Percentiles rank a stretch among this genome's conserved stretches.
Evolutionary conservation across 1,140 invertebrate genomes (phyloP).

Genomic region (Mya arenaria): DNA sequence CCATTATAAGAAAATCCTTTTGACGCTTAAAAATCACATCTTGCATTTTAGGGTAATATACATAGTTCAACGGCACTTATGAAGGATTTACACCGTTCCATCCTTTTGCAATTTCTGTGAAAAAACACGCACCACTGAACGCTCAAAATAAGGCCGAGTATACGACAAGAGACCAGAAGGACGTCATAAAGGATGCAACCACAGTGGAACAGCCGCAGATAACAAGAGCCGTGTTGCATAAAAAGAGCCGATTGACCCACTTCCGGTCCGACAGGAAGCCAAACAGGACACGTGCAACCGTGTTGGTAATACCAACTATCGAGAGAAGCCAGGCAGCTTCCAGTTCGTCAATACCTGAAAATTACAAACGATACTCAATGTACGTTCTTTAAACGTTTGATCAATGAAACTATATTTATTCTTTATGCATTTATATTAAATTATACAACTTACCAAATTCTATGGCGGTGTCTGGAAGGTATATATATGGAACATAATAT

Average conservation of each 20-base stretch:
- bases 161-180: neutral
- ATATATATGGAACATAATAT: conserved; percentile 47
- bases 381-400: too few relatives aligned
- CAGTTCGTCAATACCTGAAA: conserved; percentile 19
- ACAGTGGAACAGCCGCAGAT: conserved; percentile 22
- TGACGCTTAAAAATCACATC: too few relatives aligned
- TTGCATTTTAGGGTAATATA: too few relatives aligned
- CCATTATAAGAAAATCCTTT: too few relatives aligned
- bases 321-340: conserved; percentile 14
- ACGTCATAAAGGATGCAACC: neutral
- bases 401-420: too few relatives aligned
- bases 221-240: conserved; percentile 10
- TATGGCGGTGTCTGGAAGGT: conserved; percentile 33
- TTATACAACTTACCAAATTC: conserved; percentile 19
- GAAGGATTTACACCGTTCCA: too few relatives aligned
- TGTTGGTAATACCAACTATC: conserved; percentile 36
- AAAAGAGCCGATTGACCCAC: conserved; percentile 16
- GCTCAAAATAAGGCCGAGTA: conserved; percentile 25
- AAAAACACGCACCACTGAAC: conserved; percentile 30
- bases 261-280: conserved; percentile 19
- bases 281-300: conserved; percentile 23
- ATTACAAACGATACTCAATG: conserved; percentile 15
- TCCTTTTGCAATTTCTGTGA: too few relatives aligned
- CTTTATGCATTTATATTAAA: too few relatives aligned
- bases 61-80: too few relatives aligned